A percentile compares a stretch with the other conserved stretches of the same genome.
These are phyloP conservation scores for Drosophila lini DNA, from an alignment of 1,140 invertebrate genomes.

Conservation along the genomic window DNA sequence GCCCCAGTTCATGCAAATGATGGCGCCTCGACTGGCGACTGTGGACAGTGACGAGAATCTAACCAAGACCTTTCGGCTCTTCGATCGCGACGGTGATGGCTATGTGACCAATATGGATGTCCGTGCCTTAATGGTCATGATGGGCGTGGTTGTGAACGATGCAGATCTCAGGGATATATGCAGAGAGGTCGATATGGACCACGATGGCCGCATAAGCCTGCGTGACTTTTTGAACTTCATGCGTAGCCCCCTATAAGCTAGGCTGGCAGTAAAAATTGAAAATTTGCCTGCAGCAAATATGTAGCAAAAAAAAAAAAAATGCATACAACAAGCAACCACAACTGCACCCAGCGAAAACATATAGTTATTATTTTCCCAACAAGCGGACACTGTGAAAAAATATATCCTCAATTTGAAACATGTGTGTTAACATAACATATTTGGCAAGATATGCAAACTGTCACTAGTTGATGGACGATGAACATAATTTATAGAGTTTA, in stretches of 20 bases:
- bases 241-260: conserved; percentile 22
- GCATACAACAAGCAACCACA: background rate
- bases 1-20: conserved; percentile 2
- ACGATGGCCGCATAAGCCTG: conserved; percentile 15
- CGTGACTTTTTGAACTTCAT: conserved; percentile 47
- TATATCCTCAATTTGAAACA: too few species aligned
- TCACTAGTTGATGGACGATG: background rate
- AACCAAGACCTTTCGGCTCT: conserved; percentile 8
- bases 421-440: background rate
- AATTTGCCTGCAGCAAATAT: conserved; percentile 57
- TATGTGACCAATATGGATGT: conserved; percentile 39
- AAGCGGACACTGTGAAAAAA: background rate
- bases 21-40: conserved; percentile 24
- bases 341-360: background rate
- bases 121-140: conserved; percentile 19
- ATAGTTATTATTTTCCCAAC: background rate
- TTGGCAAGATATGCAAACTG: background rate
- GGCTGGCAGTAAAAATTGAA: conserved; percentile 48
- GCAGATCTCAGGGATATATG: conserved; percentile 26
- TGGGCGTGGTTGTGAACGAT: conserved; percentile 35
- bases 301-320: background rate
- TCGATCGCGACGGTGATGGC: conserved; percentile 41
- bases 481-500: background rate
- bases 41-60: conserved; percentile 37
- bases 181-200: conserved; percentile 18